phyloP scores from a whole-genome alignment of 2,113 vertebrate genomes.

The Glaucomys volans region DNA sequence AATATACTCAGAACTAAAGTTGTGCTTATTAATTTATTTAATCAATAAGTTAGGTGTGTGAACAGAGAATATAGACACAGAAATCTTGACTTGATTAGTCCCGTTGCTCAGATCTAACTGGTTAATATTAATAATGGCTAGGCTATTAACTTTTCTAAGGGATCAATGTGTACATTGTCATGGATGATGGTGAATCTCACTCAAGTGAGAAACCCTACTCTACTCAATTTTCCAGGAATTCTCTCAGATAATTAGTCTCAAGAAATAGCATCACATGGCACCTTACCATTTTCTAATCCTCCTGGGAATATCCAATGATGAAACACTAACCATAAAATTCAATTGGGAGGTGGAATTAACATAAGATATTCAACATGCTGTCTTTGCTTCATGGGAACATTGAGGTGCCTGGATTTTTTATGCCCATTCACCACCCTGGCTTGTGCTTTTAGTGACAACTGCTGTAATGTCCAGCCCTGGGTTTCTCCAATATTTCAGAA shows the following conservation, averaged over 20 bases:
- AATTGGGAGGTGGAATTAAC: neutral
- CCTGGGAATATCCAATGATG: neutral
- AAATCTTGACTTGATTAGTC: constrained; percentile 5
- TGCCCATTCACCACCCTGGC: fast-evolving
- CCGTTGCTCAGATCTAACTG: neutral
- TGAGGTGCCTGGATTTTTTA: neutral
- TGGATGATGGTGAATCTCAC: constrained; percentile 48
- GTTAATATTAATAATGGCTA: constrained; percentile 59
- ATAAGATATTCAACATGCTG: neutral
- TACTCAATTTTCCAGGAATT: constrained; percentile 58
- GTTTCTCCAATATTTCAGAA: neutral
- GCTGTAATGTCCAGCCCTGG: neutral
- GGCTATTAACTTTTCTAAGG: constrained; percentile 67
- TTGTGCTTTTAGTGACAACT: neutral
- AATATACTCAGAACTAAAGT: constrained; percentile 2
- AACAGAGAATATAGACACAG: neutral
- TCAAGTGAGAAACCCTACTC: constrained; percentile 35
- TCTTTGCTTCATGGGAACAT: neutral
- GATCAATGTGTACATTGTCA: constrained; percentile 53
- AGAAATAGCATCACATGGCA: neutral
- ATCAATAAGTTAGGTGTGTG: neutral
- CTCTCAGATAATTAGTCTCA: constrained; percentile 63
- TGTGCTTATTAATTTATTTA: constrained; percentile 31
- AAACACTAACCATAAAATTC: neutral
- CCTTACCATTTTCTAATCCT: neutral